Percentiles rank a stretch among this genome's conserved stretches.
phyloP scores from a whole-genome alignment of 1,140 invertebrate genomes.

The Andricus grossulariae region DNA sequence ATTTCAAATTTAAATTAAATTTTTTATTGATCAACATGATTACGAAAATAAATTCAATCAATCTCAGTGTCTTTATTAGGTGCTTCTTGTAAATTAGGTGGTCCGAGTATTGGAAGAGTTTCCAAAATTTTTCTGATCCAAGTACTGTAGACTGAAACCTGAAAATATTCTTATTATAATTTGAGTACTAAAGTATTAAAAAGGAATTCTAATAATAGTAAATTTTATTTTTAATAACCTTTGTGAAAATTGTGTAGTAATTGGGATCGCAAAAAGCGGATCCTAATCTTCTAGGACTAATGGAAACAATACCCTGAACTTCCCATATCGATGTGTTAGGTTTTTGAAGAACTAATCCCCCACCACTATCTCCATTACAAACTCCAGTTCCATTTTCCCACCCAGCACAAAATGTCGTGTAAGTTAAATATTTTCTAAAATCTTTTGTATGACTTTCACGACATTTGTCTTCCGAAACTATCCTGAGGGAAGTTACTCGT shows the following conservation, averaged over 20 bases:
- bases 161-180: slow-evolving; percentile 4
- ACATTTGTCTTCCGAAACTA: slow-evolving; percentile 65
- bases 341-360: slow-evolving; percentile 64
- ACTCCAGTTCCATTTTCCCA: slow-evolving; percentile 71
- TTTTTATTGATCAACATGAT: neutral
- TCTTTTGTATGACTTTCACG: slow-evolving; percentile 62
- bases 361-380: slow-evolving; percentile 75
- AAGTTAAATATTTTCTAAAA: slow-evolving; percentile 73
- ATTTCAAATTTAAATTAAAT: too few species aligned
- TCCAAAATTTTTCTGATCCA: slow-evolving; percentile 56
- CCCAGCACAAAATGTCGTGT: slow-evolving; percentile 74
- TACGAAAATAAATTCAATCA: neutral
- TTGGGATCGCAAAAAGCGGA: slow-evolving; percentile 68
- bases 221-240: slow-evolving; percentile 55
- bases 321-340: slow-evolving; percentile 61
- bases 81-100: slow-evolving; percentile 34
- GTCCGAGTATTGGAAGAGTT: slow-evolving; percentile 45
- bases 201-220: slow-evolving; percentile 21
- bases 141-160: slow-evolving; percentile 54
- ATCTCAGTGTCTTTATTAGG: slow-evolving; percentile 46
- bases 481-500: slow-evolving; percentile 57
- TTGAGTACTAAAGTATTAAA: slow-evolving; percentile 11
- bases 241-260: slow-evolving; percentile 73
- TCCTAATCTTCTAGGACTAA: slow-evolving; percentile 68
- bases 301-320: slow-evolving; percentile 73